phyloP scores from a whole-genome alignment of 2,113 vertebrate species.

The Marcusenius ussheri region DNA sequence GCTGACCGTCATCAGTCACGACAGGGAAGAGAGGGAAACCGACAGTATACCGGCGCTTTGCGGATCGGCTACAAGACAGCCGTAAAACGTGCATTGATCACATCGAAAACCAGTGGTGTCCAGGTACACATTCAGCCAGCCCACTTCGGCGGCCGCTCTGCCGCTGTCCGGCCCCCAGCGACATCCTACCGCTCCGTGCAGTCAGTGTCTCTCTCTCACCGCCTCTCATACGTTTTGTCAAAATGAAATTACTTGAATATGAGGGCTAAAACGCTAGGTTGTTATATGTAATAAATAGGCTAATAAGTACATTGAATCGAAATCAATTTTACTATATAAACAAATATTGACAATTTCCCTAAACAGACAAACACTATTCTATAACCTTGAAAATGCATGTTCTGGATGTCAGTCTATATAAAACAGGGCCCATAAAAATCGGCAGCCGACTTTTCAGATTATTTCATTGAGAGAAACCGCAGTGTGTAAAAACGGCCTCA shows the following conservation, averaged over 20 bases:
- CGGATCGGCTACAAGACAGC: not conserved
- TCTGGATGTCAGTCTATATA: not conserved
- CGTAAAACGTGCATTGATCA: not conserved
- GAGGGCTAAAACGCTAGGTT: not conserved
- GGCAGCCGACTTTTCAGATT: not conserved
- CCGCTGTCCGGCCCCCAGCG: not conserved
- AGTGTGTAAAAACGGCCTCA: not conserved
- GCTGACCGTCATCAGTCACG: not conserved
- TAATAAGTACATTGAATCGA: not conserved
- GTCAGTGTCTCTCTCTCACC: not conserved
- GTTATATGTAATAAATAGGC: not conserved
- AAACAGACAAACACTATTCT: not conserved
- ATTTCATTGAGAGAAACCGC: not conserved
- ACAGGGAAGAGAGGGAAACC: not conserved
- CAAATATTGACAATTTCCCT: not conserved
- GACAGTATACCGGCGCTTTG: not conserved
- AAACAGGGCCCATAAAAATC: not conserved
- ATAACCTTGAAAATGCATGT: not conserved
- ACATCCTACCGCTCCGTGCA: not conserved
- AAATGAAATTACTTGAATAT: not conserved
- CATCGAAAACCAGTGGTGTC: not conserved
- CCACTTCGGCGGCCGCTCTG: not conserved
- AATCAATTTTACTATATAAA: not conserved
- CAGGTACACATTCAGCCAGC: not conserved
- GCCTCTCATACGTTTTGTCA: not conserved